Conservation (phyloP, 30 jellyfish, hydroid and myxozoan genomes). For the Morbakka virulenta region DNA sequence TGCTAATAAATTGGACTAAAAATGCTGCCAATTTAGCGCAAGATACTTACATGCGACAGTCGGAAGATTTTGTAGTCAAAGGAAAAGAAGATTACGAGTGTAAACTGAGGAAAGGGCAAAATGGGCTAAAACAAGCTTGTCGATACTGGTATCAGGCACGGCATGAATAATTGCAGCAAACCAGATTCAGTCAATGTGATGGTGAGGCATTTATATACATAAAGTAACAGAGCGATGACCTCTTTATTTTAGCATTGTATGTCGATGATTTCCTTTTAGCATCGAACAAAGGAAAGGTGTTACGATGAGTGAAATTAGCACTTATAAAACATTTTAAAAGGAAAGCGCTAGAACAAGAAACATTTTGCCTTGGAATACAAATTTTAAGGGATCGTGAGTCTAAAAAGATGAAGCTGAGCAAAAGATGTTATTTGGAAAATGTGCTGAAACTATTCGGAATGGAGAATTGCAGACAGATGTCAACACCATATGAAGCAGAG, state of each 20-base stretch:
- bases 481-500: neutral
- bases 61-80: neutral
- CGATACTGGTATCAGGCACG: neutral
- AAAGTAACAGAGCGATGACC: neutral
- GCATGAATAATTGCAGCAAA: neutral
- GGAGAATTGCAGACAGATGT: neutral
- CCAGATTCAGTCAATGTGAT: neutral
- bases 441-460: constrained; percentile 1
- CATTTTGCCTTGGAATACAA: neutral
- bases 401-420: neutral
- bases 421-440: neutral
- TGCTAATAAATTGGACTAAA: neutral
- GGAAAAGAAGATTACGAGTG: neutral
- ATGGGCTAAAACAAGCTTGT: neutral
- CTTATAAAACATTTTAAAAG: too few species aligned
- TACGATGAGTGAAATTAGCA: neutral
- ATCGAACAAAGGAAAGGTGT: neutral
- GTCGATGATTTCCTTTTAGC: neutral
- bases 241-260: neutral
- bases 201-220: neutral
- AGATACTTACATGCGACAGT: neutral
- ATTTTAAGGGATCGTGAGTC: neutral
- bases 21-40: neutral
- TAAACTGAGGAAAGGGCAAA: neutral
- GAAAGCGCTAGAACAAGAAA: neutral